Evolutionary conservation across 2,888 invertebrate species (phyloP), one percentile per base, ranked within the genome.

Genomic region (Chymomyza caudatula): DNA sequence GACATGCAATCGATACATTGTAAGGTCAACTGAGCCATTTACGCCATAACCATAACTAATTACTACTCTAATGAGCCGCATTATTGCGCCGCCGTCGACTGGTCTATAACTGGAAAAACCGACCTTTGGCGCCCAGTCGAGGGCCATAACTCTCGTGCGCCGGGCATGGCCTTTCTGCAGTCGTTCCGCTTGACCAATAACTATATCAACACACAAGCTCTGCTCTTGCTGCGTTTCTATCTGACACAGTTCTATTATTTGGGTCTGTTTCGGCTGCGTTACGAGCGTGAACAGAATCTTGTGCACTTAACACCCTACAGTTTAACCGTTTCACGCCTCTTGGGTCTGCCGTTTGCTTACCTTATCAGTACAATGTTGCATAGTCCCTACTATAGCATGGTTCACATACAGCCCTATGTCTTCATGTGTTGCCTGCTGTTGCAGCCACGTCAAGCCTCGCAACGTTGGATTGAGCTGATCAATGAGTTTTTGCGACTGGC

Each of bases 181-280:
- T 57, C 67, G 11, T 71, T 67, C 29, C 77, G 68, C 5, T 43
- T 53, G 57, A 20, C 65, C 60, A 77, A 74, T 37, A 29, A 65
- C 11, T 77, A 77, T 53, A 77, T 80, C 3, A 80, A 77, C 8
- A 25, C 29, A 8, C 80, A 80, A 52, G 72, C 51, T 6, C 37
- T 74, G 42, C 37, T 79, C 6, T 60, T 77, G 75, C 63, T 77
- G 43, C 80, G 75, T 4, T 77, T 77, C 54, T 80, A 80, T 37
- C 23, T 67, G 61, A 56, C 44, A 2, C 77, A 77, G 62, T 79
- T 74, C 23, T 74, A 71, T 6, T 65, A 69, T 20, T 15, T 77
- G 53, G 80, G 80, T 0, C 37, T 80, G 62, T 53, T 79, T 51
- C 71, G 80, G 0, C 20, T 77, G 20, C 77, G 63, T 3, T 80